phyloP scores from a whole-genome alignment of 1,140 invertebrate species.

The Lordiphosa mommai region DNA sequence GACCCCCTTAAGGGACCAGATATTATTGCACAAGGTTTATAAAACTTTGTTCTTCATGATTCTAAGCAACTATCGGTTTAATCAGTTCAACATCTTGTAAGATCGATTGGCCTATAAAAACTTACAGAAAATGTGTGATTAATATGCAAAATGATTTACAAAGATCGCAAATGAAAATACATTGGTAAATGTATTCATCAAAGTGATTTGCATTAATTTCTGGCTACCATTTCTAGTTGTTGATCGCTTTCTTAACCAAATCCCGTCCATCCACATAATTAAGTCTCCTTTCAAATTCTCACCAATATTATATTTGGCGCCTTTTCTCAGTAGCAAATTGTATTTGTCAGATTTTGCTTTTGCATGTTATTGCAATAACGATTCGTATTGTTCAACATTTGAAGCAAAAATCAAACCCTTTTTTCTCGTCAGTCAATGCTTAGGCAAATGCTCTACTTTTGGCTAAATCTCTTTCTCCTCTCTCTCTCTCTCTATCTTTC shows the following conservation, averaged over 20 bases:
- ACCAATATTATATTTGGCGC: constrained; percentile 43
- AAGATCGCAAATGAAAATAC: too few relatives aligned
- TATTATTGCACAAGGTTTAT: too few relatives aligned
- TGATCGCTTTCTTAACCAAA: background rate
- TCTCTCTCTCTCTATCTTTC: background rate
- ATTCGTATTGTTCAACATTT: constrained; percentile 50
- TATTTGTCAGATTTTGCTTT: constrained; percentile 41
- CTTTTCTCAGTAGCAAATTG: constrained; percentile 28
- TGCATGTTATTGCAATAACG: constrained; percentile 74
- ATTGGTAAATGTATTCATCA: too few relatives aligned
- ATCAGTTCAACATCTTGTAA: too few relatives aligned
- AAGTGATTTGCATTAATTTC: constrained; percentile 3
- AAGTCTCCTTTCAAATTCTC: constrained; percentile 9
- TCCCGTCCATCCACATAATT: constrained; percentile 15
- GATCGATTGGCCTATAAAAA: too few relatives aligned
- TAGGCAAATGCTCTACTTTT: constrained; percentile 42
- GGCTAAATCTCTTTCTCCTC: constrained; percentile 5
- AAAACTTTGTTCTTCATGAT: too few relatives aligned
- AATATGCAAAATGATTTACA: too few relatives aligned
- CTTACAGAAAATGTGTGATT: too few relatives aligned
- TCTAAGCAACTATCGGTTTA: too few relatives aligned
- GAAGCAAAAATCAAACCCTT: constrained; percentile 64
- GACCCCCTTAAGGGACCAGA: too few relatives aligned
- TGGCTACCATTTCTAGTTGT: background rate
- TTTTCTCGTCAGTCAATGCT: constrained; percentile 14